phyloP scores from a whole-genome alignment of 2,888 invertebrate genomes.

The Oscheius sp. region DNA sequence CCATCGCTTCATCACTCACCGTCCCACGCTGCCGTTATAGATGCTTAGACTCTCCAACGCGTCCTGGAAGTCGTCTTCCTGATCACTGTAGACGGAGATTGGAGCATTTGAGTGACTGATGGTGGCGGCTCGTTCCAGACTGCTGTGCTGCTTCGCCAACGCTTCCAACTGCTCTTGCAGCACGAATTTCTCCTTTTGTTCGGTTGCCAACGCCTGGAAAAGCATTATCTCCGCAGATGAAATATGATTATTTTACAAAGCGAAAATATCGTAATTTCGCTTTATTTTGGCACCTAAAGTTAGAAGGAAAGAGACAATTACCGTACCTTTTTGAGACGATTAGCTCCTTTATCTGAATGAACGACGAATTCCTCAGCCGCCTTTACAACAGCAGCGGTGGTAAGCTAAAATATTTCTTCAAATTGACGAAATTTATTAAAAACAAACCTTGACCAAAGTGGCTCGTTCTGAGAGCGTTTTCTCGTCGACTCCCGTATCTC shows the following conservation, averaged over 20 bases:
- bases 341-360: slow-evolving; percentile 87
- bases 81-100: slow-evolving; percentile 57
- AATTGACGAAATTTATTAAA: neutral
- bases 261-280: too few relatives aligned
- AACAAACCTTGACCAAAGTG: slow-evolving; percentile 81
- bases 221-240: too few relatives aligned
- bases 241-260: neutral
- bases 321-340: slow-evolving; percentile 89
- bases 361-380: slow-evolving; percentile 90
- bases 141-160: slow-evolving; percentile 93
- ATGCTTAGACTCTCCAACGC: slow-evolving; percentile 73
- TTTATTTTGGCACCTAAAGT: too few relatives aligned
- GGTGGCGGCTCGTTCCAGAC: slow-evolving; percentile 83
- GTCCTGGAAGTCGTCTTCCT: slow-evolving; percentile 78
- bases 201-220: slow-evolving; percentile 36
- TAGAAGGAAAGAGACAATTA: slow-evolving; percentile 76
- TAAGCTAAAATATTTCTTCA: slow-evolving; percentile 35
- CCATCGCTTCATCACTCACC: too few relatives aligned
- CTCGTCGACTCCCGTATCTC: slow-evolving; percentile 75
- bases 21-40: neutral
- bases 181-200: slow-evolving; percentile 44
- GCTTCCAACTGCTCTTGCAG: slow-evolving; percentile 89
- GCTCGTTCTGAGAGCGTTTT: slow-evolving; percentile 90
- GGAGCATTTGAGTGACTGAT: slow-evolving; percentile 27
- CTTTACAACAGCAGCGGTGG: slow-evolving; percentile 84